These are phyloP conservation scores for Drosophila longiperda DNA, from an alignment of 2,888 invertebrate species.

Conservation along the genomic window DNA sequence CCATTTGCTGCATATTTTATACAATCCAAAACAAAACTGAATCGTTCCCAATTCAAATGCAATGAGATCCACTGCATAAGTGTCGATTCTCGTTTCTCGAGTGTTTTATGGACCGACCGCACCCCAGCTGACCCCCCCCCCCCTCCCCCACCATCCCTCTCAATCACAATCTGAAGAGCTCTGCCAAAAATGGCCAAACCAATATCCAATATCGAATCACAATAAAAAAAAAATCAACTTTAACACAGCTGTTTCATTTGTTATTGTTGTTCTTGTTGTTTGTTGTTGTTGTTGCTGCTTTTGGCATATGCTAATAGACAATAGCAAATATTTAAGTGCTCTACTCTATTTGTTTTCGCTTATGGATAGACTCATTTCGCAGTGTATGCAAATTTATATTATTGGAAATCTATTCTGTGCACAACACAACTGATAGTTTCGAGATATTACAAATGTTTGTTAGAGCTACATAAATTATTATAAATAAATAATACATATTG, in stretches of 20 bases:
- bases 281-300: slow-evolving; percentile 20
- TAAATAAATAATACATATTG: neutral
- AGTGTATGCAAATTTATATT: slow-evolving; percentile 57
- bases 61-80: slow-evolving; percentile 50
- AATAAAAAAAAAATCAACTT: slow-evolving; percentile 38
- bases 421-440: neutral
- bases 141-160: neutral
- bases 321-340: slow-evolving; percentile 40
- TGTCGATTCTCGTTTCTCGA: slow-evolving; percentile 35
- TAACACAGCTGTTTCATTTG: neutral
- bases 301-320: slow-evolving; percentile 42
- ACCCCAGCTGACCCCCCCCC: accelerated
- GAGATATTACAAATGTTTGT: neutral
- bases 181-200: slow-evolving; percentile 47
- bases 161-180: slow-evolving; percentile 30
- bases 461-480: neutral
- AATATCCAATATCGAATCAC: slow-evolving; percentile 26
- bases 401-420: slow-evolving; percentile 11
- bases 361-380: slow-evolving; percentile 34
- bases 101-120: slow-evolving; percentile 16
- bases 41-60: slow-evolving; percentile 48
- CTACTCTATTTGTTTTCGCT: slow-evolving; percentile 50
- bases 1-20: slow-evolving; percentile 60
- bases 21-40: slow-evolving; percentile 23
- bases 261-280: slow-evolving; percentile 6